A percentile compares a stretch with the other conserved stretches of the same genome.
Evolutionary conservation across 2,113 vertebrate genomes (phyloP).

Genomic region (Tetrax tetrax): DNA sequence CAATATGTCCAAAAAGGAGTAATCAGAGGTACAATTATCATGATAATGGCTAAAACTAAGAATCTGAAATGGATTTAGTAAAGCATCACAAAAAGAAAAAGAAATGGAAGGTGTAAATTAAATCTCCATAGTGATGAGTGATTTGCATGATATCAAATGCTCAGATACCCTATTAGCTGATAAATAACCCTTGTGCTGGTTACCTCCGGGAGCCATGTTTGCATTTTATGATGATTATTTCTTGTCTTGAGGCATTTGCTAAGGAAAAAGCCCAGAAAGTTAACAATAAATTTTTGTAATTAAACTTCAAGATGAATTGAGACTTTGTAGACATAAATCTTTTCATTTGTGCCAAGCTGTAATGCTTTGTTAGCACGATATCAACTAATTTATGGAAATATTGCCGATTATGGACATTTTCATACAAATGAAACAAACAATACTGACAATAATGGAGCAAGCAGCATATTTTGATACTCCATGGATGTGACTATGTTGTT

Average conservation of each 20-base stretch:
- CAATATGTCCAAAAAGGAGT: neutral
- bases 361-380: neutral
- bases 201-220: conserved; percentile 43
- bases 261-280: conserved; percentile 47
- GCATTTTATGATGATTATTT: conserved; percentile 64
- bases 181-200: conserved; percentile 57
- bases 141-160: conserved; percentile 50
- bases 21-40: conserved; percentile 29
- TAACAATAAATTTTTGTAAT: conserved; percentile 66
- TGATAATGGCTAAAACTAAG: conserved; percentile 21
- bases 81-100: conserved; percentile 28
- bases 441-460: neutral
- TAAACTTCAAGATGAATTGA: conserved; percentile 63
- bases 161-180: conserved; percentile 54
- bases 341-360: conserved; percentile 26
- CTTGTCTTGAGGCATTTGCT: conserved; percentile 46
- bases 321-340: conserved; percentile 3
- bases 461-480: neutral
- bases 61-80: conserved; percentile 31
- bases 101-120: conserved; percentile 67
- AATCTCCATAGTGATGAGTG: conserved; percentile 55
- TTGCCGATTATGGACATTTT: conserved; percentile 10
- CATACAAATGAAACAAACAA: neutral
- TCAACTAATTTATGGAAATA: conserved; percentile 17
- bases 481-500: neutral